Conservation (phyloP, 2,113 vertebrate species). For the Rhegmatorhina hoffmannsi region DNA sequence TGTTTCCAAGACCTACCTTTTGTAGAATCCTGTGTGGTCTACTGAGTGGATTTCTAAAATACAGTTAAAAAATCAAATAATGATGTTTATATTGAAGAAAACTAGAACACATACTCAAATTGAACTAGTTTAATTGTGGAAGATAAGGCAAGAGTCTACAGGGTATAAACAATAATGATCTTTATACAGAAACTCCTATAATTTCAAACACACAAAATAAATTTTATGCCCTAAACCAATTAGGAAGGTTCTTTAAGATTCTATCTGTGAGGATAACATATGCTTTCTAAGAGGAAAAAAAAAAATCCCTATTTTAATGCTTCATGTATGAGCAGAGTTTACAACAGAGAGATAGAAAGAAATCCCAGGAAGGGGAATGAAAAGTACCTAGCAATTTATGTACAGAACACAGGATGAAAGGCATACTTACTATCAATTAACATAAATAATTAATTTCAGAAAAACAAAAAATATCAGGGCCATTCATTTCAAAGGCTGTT, state of each 20-base stretch:
- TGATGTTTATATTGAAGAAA: background rate
- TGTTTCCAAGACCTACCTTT: background rate
- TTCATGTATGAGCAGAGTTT: background rate
- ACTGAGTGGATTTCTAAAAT: background rate
- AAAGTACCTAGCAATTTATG: background rate
- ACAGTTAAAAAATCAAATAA: background rate
- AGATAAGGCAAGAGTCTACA: background rate
- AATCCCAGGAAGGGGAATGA: fast-evolving
- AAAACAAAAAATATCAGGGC: background rate
- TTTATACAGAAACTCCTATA: background rate
- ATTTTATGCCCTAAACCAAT: background rate
- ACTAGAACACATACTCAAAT: background rate
- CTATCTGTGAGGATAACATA: background rate
- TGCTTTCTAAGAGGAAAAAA: background rate
- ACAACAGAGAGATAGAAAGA: background rate
- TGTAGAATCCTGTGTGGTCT: background rate
- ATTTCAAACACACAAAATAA: background rate
- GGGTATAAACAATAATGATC: background rate
- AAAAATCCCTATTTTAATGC: background rate
- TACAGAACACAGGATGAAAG: background rate
- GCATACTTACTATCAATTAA: background rate
- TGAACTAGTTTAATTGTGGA: background rate
- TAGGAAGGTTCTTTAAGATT: background rate
- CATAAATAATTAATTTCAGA: background rate
- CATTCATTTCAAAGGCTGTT: background rate